Evolutionary conservation across 2,113 vertebrate genomes (phyloP), one percentile per base, ranked within the genome.

Genomic region (Myotis yumanensis): DNA sequence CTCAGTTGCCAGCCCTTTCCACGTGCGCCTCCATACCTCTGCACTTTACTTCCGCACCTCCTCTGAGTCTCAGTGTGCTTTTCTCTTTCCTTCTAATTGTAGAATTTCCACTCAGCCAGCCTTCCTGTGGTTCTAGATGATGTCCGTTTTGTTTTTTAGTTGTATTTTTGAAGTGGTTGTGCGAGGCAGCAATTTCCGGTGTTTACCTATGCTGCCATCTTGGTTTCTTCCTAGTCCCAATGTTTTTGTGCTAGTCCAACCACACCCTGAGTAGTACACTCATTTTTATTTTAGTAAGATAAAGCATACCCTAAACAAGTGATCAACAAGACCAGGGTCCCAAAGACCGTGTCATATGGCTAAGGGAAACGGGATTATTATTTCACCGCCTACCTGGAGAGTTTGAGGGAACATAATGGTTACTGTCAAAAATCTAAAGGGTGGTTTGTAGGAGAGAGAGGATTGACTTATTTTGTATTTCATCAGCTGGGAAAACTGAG

Each of bases 281-380:
- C 68, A 62, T 94, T 90, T 95, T 77, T 88, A 22, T 57, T 76
- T 92, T 81, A 95, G 76, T 83, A 89, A 96, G 37, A 7, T 40
- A 32, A 32, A 37, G 11, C 14, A 51, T 9, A n/a, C 11, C 40
- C 32, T 51, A 71, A 69, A 28, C 2, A 62, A 69, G 23, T 46
- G 62, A 68, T 77, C 32, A n/a, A 54, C 17, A 68, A 72, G 77
- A 71, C 71, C 48, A 59, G 62, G 43, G 54, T 8, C 48, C 52
- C 66, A 83, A 48, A 75, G 48, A 57, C 17, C 3, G 2, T 48
- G 68, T n/a, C 62, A 59, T 1, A 73, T 40, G 23, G 66, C 48
- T 48, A 77, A 80, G 20, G 25, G 46, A 54, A 52, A 93, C 37
- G 32, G 23, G 72, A 40, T 52, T 22, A 30, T 22, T 35, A 40